Conservation (phyloP, 2,888 invertebrate genomes). For the Camptogramma bilineatum region DNA sequence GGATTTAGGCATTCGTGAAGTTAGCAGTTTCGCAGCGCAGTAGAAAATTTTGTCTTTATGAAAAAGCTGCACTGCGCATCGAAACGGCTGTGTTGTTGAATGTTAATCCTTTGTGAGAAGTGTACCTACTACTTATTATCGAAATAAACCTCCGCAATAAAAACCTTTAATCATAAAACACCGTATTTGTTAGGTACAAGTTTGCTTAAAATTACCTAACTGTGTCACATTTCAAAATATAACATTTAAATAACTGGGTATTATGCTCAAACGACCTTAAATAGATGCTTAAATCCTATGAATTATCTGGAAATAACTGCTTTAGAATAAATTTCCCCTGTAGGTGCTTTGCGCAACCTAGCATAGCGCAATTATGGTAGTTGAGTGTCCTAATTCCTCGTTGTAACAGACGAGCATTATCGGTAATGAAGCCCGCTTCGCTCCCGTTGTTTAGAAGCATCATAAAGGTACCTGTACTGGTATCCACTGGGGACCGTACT, state of each 20-base stretch:
- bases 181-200: too few relatives aligned
- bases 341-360: conserved; percentile 49
- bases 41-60: too few relatives aligned
- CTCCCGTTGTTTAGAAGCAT: conserved; percentile 61
- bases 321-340: conserved; percentile 38
- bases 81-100: too few relatives aligned
- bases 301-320: conserved; percentile 45
- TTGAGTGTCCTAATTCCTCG: conserved; percentile 51
- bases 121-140: too few relatives aligned
- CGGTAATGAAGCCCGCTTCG: conserved; percentile 52
- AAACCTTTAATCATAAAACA: too few relatives aligned
- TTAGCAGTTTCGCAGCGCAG: too few relatives aligned
- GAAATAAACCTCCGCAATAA: too few relatives aligned
- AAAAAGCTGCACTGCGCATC: too few relatives aligned
- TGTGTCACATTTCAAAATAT: too few relatives aligned
- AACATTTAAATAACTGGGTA: not conserved
- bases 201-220: too few relatives aligned
- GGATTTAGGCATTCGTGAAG: too few relatives aligned
- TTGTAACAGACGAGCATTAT: conserved; percentile 54
- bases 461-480: conserved; percentile 54
- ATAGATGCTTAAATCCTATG: conserved; percentile 45
- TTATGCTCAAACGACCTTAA: conserved; percentile 30
- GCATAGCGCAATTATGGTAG: conserved; percentile 50
- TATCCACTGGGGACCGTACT: conserved; percentile 55
- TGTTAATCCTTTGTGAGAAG: too few relatives aligned